Percentiles rank a stretch among this genome's conserved stretches.
Conservation (phyloP, 2,113 vertebrate species). For the Eretmochelys imbricata region DNA sequence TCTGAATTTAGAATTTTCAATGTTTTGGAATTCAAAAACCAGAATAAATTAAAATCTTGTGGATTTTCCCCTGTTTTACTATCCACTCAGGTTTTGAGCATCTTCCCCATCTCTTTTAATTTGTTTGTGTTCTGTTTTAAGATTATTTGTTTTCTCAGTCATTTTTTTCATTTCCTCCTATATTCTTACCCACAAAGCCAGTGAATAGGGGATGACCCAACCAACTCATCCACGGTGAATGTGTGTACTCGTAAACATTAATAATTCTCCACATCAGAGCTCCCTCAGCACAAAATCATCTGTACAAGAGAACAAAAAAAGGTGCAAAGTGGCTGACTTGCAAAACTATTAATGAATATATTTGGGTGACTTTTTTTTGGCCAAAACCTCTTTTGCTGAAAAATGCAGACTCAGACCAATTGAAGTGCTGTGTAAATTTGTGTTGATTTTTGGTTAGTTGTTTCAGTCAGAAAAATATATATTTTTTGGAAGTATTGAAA, state of each 20-base stretch:
- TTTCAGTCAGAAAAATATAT: background rate
- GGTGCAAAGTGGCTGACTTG: conserved; percentile 27
- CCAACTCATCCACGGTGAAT: background rate
- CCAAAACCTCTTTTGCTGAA: background rate
- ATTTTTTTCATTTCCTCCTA: background rate
- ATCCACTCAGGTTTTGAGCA: background rate
- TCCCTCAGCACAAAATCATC: background rate
- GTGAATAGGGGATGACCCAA: background rate
- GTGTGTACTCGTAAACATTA: background rate
- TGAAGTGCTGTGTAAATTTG: background rate
- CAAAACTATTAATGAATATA: background rate
- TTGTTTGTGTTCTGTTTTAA: conserved; percentile 13
- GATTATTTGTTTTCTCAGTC: background rate
- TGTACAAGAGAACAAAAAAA: background rate
- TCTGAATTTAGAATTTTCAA: background rate
- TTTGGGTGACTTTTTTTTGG: background rate
- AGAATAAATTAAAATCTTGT: background rate
- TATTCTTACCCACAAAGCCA: background rate
- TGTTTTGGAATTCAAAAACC: conserved; percentile 22
- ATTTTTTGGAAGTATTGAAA: background rate
- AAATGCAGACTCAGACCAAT: no score
- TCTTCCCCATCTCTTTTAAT: background rate
- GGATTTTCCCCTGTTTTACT: background rate
- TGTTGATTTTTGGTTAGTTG: background rate
- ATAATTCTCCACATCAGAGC: background rate